Evolutionary conservation across 2,113 vertebrate species (phyloP).

Genomic region (Leptodactylus fuscus): DNA sequence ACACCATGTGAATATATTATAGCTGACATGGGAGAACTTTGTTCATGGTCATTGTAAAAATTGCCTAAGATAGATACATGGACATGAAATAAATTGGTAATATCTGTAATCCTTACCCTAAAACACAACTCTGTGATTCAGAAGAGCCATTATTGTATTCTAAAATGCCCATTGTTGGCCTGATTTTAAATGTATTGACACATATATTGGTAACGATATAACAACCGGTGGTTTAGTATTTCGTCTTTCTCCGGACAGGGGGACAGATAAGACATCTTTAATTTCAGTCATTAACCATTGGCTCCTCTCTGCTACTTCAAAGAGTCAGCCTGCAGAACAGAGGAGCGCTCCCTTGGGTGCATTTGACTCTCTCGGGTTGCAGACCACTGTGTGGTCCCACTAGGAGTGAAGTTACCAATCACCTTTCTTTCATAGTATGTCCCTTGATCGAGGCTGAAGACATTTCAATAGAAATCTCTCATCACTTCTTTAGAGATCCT

Average conservation of each 20-base stretch:
- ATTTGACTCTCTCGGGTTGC: conserved; percentile 51
- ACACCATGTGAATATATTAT: neutral
- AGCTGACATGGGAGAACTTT: neutral
- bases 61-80: no score
- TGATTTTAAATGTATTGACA: no score
- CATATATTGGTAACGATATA: no score
- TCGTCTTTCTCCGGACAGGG: conserved; percentile 31
- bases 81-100: neutral
- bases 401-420: conserved; percentile 48
- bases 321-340: conserved; percentile 44
- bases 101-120: neutral
- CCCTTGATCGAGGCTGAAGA: conserved; percentile 26
- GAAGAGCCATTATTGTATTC: no score
- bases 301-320: conserved; percentile 50
- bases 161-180: neutral
- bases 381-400: conserved; percentile 44
- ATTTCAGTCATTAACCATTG: conserved; percentile 56
- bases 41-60: neutral
- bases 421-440: conserved; percentile 7
- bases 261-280: conserved; percentile 54
- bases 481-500: conserved; percentile 34
- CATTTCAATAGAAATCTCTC: conserved; percentile 52
- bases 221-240: conserved; percentile 29
- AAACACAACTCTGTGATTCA: no score
- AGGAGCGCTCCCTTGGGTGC: conserved; percentile 40